Base-by-base conservation (phyloP, 2,797 vertebrate species). In the Gymnoscopelus braueri region DNA sequence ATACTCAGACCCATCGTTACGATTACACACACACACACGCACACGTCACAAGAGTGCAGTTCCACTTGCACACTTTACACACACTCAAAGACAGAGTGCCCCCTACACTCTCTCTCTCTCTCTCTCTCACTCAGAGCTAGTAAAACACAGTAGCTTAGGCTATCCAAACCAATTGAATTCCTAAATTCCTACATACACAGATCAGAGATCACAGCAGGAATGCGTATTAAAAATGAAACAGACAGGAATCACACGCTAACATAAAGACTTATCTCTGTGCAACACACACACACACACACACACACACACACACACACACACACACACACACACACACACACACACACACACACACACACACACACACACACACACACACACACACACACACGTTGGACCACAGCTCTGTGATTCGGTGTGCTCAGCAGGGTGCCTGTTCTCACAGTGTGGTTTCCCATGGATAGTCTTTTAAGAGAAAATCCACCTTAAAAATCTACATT, bases 361-460 rank as follows among this genome's bases (percentile, higher is more conserved):
- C 60, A 74, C 15, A 78, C 72, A 71, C 63, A 63, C 63, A 63
- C 59, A 77, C 66, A 66, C 49, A 52, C 59, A 75, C 23, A 47
- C 44, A 52, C 59, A 82, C 35, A 24, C 72, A 23, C 47, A 56
- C 68, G 77, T 62, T 87, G 80, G 77, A 88, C n/a, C 55, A 55
- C 70, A 79, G 66, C 48, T 14, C 35, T 35, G 49, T 71, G 69
- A 88, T 89, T 88, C 4, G 72, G 69, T 84, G 0, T 24, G 70
- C 87, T 83, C 87, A 67, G 79, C 77, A 26, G 87, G 88, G 78
- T 75, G 69, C 35, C 84, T 77, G 83, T 83, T 87, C 77, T 84
- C 78, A 60, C 72, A 79, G 72, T 56, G 11, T 69, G 54, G 71
- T 74, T 88, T 90, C 87, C 84, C 84, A 89, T 83, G 79, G 72